phyloP scores from a whole-genome alignment of 2,797 vertebrate genomes.

The Brotogeris chrysoptera region DNA sequence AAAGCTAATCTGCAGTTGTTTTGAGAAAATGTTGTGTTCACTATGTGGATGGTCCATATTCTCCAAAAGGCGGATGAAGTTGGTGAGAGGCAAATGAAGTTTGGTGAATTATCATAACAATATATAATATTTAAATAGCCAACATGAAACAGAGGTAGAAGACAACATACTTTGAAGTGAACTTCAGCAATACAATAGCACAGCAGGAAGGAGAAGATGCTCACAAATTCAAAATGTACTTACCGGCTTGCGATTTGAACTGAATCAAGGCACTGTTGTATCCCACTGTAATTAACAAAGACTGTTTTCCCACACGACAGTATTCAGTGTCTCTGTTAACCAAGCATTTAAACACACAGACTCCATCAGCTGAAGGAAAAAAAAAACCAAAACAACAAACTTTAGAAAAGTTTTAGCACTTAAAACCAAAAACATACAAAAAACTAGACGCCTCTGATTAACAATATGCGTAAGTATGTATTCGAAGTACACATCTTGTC shows the following conservation, averaged over 20 bases:
- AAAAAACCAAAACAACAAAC: background rate
- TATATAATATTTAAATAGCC: background rate
- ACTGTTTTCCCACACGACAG: constrained; percentile 80
- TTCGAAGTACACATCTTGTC: background rate
- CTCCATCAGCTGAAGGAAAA: constrained; percentile 71
- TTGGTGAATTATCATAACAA: background rate
- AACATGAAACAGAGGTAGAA: background rate
- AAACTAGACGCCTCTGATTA: background rate
- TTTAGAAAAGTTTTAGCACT: background rate
- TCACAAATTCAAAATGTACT: constrained; percentile 22
- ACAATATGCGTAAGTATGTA: background rate
- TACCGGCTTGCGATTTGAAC: constrained; percentile 77
- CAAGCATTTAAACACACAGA: constrained; percentile 75
- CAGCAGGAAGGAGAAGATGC: background rate
- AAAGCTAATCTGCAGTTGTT: background rate
- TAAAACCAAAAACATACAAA: background rate
- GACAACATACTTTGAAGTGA: background rate
- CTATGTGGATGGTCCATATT: background rate
- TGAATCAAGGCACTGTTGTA: constrained; percentile 76
- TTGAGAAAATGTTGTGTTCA: background rate
- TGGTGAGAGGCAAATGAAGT: background rate
- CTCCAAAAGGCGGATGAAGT: background rate
- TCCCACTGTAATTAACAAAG: constrained; percentile 77
- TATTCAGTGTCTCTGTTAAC: constrained; percentile 77
- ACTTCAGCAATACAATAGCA: background rate